A percentile compares a stretch with the other conserved stretches of the same genome.
phyloP scores from a whole-genome alignment of 2,113 vertebrate species.

The Hippocampus mohnikei region DNA sequence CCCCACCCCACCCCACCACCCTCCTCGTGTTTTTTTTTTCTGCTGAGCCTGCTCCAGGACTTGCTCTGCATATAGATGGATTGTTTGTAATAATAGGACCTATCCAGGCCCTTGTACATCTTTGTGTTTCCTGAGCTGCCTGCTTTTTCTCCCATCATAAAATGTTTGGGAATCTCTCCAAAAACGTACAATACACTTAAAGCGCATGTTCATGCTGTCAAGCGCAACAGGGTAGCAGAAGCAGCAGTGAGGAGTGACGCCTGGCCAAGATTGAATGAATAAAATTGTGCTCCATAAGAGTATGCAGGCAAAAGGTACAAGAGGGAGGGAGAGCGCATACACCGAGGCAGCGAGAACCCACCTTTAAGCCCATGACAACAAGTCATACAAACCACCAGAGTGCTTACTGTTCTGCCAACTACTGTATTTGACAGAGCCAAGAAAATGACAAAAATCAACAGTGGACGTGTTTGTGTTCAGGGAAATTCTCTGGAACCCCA shows the following conservation, averaged over 20 bases:
- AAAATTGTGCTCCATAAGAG: slow-evolving; percentile 17
- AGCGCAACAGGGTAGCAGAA: slow-evolving; percentile 42
- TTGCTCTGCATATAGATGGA: slow-evolving; percentile 69
- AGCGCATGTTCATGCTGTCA: background rate
- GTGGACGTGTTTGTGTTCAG: slow-evolving; percentile 62
- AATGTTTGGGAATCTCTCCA: slow-evolving; percentile 12
- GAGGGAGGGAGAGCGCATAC: slow-evolving; percentile 24
- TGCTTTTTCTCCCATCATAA: slow-evolving; percentile 50
- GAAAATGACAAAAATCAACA: slow-evolving; percentile 69
- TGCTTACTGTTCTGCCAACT: slow-evolving; percentile 56
- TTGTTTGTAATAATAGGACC: slow-evolving; percentile 69
- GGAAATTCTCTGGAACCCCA: slow-evolving; percentile 57
- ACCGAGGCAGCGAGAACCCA: slow-evolving; percentile 40
- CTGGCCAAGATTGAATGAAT: slow-evolving; percentile 11
- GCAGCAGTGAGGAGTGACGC: slow-evolving; percentile 19
- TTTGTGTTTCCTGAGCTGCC: slow-evolving; percentile 41
- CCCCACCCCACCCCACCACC: slow-evolving; percentile 23
- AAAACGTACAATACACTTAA: background rate
- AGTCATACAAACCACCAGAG: slow-evolving; percentile 55
- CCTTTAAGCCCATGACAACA: slow-evolving; percentile 45
- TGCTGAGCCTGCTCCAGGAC: slow-evolving; percentile 66
- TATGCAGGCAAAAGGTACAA: slow-evolving; percentile 3
- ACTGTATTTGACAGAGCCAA: slow-evolving; percentile 58
- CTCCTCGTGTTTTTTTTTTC: slow-evolving; percentile 43
- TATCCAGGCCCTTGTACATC: slow-evolving; percentile 40